These are phyloP conservation scores for Eurypyga helias DNA, from an alignment of 2,113 vertebrate genomes.

Conservation along the genomic window DNA sequence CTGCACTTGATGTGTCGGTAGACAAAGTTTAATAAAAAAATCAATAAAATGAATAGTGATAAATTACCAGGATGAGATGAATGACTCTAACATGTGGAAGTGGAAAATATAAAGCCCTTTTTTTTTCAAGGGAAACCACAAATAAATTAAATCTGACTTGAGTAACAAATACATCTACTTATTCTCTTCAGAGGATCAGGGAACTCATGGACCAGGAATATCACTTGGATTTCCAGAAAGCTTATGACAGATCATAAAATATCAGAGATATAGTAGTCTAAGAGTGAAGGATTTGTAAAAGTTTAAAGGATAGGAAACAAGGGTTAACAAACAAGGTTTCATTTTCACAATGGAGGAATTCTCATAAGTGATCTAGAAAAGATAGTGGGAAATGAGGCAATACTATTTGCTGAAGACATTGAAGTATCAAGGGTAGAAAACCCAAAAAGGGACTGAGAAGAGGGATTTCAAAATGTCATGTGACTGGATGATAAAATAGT, in stretches of 20 bases:
- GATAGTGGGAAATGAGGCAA: background rate
- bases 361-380: background rate
- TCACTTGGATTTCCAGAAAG: background rate
- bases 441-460: background rate
- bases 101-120: background rate
- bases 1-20: slow-evolving; percentile 8
- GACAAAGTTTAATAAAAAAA: slow-evolving; percentile 26
- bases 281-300: background rate
- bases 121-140: background rate
- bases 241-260: background rate
- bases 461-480: background rate
- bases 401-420: background rate
- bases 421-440: background rate
- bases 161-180: background rate
- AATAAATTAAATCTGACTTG: background rate
- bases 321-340: background rate
- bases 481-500: background rate
- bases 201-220: background rate
- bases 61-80: background rate
- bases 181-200: background rate
- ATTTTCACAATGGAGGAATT: background rate
- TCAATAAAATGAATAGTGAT: slow-evolving; percentile 19
- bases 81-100: background rate
- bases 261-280: background rate
- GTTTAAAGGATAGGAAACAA: background rate